phyloP scores from a whole-genome alignment of 2,797 vertebrate genomes.

The Poliocrania exsul region DNA sequence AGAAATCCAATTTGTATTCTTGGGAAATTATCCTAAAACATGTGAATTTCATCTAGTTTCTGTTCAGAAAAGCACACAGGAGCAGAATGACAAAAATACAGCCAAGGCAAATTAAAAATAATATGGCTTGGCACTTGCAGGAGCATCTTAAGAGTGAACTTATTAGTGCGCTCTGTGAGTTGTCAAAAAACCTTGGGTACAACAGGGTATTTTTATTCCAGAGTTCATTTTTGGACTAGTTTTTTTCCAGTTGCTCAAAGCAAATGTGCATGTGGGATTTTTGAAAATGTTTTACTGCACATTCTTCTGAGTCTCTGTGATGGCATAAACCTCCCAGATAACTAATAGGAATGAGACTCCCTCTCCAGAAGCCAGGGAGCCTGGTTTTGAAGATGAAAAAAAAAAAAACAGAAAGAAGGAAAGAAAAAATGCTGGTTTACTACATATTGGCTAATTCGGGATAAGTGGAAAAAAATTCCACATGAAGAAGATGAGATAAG shows the following conservation, averaged over 20 bases:
- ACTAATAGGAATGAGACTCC: background rate
- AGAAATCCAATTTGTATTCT: conserved; percentile 59
- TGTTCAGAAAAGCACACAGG: background rate
- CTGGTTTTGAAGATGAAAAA: accelerated
- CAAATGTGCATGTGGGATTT: background rate
- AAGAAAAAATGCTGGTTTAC: background rate
- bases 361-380: background rate
- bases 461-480: background rate
- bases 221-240: background rate
- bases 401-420: accelerated
- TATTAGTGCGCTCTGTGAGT: background rate
- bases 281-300: background rate
- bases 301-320: background rate
- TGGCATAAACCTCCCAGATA: background rate
- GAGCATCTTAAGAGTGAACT: background rate
- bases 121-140: background rate
- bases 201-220: background rate
- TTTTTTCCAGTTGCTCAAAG: background rate
- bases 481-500: background rate
- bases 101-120: background rate
- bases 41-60: background rate
- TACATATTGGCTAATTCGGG: background rate
- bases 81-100: background rate
- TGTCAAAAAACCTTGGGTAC: background rate
- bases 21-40: conserved; percentile 29